Evolutionary conservation across 2,888 invertebrate genomes (phyloP), one percentile per base, ranked within the genome.

Genomic region (Mesoligia furuncula): DNA sequence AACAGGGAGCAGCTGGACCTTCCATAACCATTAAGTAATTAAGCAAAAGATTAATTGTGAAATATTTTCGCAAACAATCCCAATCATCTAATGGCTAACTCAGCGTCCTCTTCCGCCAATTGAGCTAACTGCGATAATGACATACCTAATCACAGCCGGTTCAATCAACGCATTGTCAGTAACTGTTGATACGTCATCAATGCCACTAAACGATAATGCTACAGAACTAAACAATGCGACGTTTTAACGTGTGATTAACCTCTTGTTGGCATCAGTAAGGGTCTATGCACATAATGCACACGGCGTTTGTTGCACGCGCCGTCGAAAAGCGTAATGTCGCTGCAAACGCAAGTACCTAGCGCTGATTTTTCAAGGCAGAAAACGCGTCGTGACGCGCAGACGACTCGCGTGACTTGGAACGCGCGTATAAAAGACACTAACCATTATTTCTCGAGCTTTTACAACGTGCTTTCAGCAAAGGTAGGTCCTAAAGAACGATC

Each of bases 211-310:
- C 67, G 68, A 42, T 81, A 62, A 74, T 69, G 61, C 27, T 27
- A 36, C 36, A 45, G 48, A 72, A 68, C 80, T 84, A 83, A 81
- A 89, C 89, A 85, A 88, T 84, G 77, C 78, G 62, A 73, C 82
- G 84, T 84, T 86, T 87, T 85, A 79, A 81, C 82, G 85, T 77
- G 42, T 81, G 77, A 87, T 88, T 89, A 85, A 86, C 73, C 68
- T 7, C 68, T 79, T 69, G 57, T 73, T 82, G 68, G 79, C 24
- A 6, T 24, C 15, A 20, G 54, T 61, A 48, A 31, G 42, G 17
- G 6, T 4, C 2, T 11, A 6, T 11, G 6, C 31, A 62, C 2
- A 62, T 20, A 6, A 6, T 11, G 6, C 31, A 62, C 2, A 62
- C 31, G 11, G 31, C 4, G 9, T 8, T 20, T 31, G 4, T 31